Conservation (phyloP, 2,888 invertebrate genomes). For the Lamproptera curius region DNA sequence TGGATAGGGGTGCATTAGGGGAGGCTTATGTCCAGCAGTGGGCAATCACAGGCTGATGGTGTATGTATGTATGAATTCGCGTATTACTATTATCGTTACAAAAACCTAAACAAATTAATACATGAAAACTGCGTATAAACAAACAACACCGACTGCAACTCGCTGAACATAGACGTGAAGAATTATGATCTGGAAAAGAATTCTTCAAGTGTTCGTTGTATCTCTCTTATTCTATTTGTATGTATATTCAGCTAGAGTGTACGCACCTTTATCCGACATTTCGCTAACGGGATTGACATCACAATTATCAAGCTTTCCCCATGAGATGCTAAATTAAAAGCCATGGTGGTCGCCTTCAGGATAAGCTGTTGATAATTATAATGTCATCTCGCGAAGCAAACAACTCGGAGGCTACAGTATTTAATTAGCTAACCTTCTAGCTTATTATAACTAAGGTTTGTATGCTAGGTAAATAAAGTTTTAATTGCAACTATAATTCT, state of each 20-base stretch:
- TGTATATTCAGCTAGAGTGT: neutral
- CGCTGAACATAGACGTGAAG: neutral
- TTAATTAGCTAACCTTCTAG: no score
- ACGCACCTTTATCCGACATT: neutral
- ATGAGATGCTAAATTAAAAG: constrained; percentile 9
- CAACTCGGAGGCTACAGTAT: neutral
- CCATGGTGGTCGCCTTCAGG: constrained; percentile 14
- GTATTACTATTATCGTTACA: neutral
- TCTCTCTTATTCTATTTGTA: neutral
- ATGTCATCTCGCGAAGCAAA: constrained; percentile 5
- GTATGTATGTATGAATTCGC: no score
- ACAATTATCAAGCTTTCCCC: no score
- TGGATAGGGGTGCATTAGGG: no score
- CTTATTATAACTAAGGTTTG: no score
- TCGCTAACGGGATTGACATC: neutral
- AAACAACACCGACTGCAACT: neutral
- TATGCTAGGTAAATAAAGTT: no score
- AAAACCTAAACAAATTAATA: neutral
- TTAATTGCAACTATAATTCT: no score
- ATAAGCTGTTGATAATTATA: constrained; percentile 6
- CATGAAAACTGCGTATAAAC: neutral
- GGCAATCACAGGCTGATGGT: no score
- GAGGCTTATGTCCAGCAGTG: no score
- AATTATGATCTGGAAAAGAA: no score
- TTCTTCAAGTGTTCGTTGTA: neutral